Evolutionary conservation across 64 coral and sea anemone genomes (phyloP).

Genomic region (Catalaphyllia jardinei): DNA sequence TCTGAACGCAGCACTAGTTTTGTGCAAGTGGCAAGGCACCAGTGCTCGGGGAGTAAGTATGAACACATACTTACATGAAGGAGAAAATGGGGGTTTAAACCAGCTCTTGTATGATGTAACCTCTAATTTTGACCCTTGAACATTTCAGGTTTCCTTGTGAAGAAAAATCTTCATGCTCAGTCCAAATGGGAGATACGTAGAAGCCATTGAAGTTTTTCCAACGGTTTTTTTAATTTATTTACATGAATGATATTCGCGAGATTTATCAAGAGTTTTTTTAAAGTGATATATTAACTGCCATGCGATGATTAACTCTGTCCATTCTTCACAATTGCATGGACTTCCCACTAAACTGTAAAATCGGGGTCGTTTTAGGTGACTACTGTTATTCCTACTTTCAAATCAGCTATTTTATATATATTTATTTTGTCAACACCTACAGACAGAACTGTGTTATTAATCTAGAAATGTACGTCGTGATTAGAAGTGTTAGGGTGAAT

Average conservation of each 20-base stretch:
- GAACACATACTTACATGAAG: too few species aligned
- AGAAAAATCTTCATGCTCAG: neutral
- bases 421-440: constrained; percentile 27
- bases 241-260: constrained; percentile 21
- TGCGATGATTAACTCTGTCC: neutral
- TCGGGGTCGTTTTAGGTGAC: neutral
- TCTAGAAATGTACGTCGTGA: neutral
- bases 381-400: neutral
- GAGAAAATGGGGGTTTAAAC: neutral
- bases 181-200: neutral
- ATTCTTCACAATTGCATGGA: neutral
- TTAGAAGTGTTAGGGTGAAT: constrained; percentile 1
- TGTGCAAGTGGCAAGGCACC: too few species aligned
- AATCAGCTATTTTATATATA: constrained; percentile 16
- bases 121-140: neutral
- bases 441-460: neutral
- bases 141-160: neutral
- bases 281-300: neutral
- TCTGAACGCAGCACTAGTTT: too few species aligned
- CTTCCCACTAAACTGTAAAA: neutral
- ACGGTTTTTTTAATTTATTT: constrained; percentile 15
- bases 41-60: too few species aligned
- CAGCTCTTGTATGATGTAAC: neutral
- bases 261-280: constrained; percentile 44
- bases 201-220: neutral